phyloP scores from a whole-genome alignment of 2,113 vertebrate species.

The Coryphaenoides rupestris region DNA sequence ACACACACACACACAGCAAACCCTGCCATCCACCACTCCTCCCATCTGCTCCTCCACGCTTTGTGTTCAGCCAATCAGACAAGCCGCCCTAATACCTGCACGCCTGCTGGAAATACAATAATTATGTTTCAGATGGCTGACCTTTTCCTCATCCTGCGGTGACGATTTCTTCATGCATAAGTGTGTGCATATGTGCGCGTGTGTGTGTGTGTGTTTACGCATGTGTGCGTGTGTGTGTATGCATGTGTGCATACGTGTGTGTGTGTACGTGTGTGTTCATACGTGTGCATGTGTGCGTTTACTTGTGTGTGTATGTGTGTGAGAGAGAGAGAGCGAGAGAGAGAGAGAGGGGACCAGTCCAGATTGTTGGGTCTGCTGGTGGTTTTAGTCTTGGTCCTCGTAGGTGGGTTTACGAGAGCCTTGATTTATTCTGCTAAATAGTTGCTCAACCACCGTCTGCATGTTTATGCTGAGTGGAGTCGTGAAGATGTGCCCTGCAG shows the following conservation, averaged over 20 bases:
- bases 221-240: too few species aligned
- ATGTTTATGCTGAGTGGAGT: slow-evolving; percentile 62
- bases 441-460: slow-evolving; percentile 64
- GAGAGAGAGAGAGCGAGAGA: slow-evolving; percentile 18
- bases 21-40: too few species aligned
- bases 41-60: slow-evolving; percentile 24
- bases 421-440: slow-evolving; percentile 54
- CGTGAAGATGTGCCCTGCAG: slow-evolving; percentile 33
- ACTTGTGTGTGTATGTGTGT: slow-evolving; percentile 7
- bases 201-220: too few species aligned
- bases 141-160: slow-evolving; percentile 42
- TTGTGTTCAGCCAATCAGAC: slow-evolving; percentile 64
- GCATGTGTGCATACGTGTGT: slow-evolving; percentile 8
- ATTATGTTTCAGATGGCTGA: slow-evolving; percentile 55
- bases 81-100: slow-evolving; percentile 52
- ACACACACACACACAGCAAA: too few species aligned
- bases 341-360: slow-evolving; percentile 30
- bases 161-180: slow-evolving; percentile 46
- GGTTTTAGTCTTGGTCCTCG: slow-evolving; percentile 18
- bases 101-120: slow-evolving; percentile 60
- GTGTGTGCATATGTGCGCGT: too few species aligned
- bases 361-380: slow-evolving; percentile 36
- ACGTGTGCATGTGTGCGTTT: too few species aligned
- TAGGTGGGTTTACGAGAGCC: slow-evolving; percentile 30
- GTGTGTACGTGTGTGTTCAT: too few species aligned